Conservation (phyloP, 1,140 invertebrate species). For the Drosophila tsacasi region DNA sequence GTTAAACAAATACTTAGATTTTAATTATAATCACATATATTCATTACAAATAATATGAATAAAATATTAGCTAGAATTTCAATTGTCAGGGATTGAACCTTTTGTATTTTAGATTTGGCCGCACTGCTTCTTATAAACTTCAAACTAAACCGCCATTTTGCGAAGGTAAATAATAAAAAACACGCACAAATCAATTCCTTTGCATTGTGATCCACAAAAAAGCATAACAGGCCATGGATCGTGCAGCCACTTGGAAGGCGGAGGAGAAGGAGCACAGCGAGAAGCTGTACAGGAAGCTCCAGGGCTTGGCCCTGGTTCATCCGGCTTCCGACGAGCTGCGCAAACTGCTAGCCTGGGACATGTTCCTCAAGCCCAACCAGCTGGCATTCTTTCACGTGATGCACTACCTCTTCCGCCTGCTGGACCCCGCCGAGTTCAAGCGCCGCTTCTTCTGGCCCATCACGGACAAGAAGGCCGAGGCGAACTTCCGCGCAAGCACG, state of each 20-base stretch:
- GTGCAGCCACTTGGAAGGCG: slow-evolving; percentile 70
- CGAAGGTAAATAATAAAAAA: background rate
- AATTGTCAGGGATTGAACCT: background rate
- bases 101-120: background rate
- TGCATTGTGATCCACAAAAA: background rate
- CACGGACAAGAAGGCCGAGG: slow-evolving; percentile 85
- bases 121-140: slow-evolving; percentile 9
- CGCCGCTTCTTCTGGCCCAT: slow-evolving; percentile 86
- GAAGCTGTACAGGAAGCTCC: slow-evolving; percentile 62
- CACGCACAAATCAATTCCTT: too few relatives aligned
- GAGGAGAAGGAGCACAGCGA: slow-evolving; percentile 80
- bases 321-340: slow-evolving; percentile 67
- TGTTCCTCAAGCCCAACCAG: slow-evolving; percentile 86
- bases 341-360: slow-evolving; percentile 79
- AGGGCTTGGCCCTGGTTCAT: slow-evolving; percentile 62
- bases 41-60: too few relatives aligned
- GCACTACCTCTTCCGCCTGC: slow-evolving; percentile 85
- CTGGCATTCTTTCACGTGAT: slow-evolving; percentile 86
- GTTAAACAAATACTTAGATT: background rate
- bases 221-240: slow-evolving; percentile 61
- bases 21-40: background rate
- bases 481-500: slow-evolving; percentile 83
- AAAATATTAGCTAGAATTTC: background rate
- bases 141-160: slow-evolving; percentile 43
- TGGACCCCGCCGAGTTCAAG: slow-evolving; percentile 85